A percentile compares a stretch with the other conserved stretches of the same genome.
Conservation (phyloP, 1,140 invertebrate genomes). For the Neodiprion lecontei region DNA sequence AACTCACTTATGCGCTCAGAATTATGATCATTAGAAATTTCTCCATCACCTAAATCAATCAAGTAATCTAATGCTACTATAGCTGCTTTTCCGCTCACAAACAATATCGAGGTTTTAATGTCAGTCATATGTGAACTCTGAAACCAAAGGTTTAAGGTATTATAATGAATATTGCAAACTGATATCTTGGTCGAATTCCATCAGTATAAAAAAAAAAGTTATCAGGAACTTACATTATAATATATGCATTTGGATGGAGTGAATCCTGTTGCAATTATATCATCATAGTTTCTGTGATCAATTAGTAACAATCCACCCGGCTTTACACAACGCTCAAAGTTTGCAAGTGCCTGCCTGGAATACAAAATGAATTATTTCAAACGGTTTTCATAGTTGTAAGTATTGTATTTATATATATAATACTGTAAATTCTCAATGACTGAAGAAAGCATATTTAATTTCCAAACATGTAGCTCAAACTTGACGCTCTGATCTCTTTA, state of each 20-base stretch:
- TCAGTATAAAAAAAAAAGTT: conserved; percentile 15
- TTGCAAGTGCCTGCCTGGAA: conserved; percentile 69
- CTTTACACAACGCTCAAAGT: conserved; percentile 83
- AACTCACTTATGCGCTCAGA: conserved; percentile 70
- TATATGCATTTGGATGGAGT: conserved; percentile 84
- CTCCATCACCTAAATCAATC: conserved; percentile 66
- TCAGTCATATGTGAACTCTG: conserved; percentile 82
- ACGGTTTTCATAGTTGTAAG: background rate
- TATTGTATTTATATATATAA: conserved; percentile 11
- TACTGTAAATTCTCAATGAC: background rate
- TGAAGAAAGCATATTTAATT: conserved; percentile 14
- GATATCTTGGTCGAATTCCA: background rate
- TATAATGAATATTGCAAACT: conserved; percentile 14
- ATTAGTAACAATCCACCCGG: conserved; percentile 85
- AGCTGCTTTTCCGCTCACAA: conserved; percentile 73
- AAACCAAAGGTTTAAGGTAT: conserved; percentile 33
- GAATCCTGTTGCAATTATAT: conserved; percentile 75
- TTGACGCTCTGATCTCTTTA: too few relatives aligned
- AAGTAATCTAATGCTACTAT: conserved; percentile 83
- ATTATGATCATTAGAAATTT: conserved; percentile 38
- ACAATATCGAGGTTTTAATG: conserved; percentile 83
- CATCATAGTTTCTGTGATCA: conserved; percentile 88
- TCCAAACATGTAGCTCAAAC: too few relatives aligned
- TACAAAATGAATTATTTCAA: conserved; percentile 20
- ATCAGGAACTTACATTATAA: conserved; percentile 76